phyloP scores from a whole-genome alignment of 2,888 invertebrate genomes.

The Drosophila yooni region DNA sequence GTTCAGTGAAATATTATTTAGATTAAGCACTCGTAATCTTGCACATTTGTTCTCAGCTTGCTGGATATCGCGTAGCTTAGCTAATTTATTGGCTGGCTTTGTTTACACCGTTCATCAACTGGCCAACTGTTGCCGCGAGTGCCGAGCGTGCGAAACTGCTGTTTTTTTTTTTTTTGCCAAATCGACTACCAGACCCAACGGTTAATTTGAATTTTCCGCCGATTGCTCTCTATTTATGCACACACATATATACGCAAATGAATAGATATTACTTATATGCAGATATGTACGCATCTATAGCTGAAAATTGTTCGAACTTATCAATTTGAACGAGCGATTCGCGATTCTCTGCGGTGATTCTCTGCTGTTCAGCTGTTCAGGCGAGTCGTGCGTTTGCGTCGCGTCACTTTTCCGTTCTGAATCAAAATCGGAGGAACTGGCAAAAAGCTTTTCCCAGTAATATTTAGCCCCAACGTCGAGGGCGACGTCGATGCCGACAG shows the following conservation, averaged over 20 bases:
- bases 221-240: background rate
- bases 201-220: slow-evolving; percentile 32
- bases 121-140: slow-evolving; percentile 50
- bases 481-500: slow-evolving; percentile 14
- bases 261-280: slow-evolving; percentile 24
- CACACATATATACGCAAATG: background rate
- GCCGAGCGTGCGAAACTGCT: slow-evolving; percentile 14
- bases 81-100: slow-evolving; percentile 25
- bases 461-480: slow-evolving; percentile 23
- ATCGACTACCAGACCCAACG: slow-evolving; percentile 24
- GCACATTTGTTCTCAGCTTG: slow-evolving; percentile 17
- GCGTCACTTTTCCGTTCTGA: slow-evolving; percentile 76
- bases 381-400: slow-evolving; percentile 62
- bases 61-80: slow-evolving; percentile 12
- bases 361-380: slow-evolving; percentile 15
- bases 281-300: slow-evolving; percentile 21
- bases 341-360: slow-evolving; percentile 10
- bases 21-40: slow-evolving; percentile 1
- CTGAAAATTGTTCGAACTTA: slow-evolving; percentile 30
- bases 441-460: slow-evolving; percentile 75
- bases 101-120: slow-evolving; percentile 28
- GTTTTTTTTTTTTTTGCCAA: slow-evolving; percentile 23
- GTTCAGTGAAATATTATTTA: slow-evolving; percentile 3
- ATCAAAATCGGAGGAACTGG: slow-evolving; percentile 56
- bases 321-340: slow-evolving; percentile 38